Percentiles rank a stretch among this genome's conserved stretches.
Conservation (phyloP, 1,140 invertebrate genomes). For the Tetramorium simillimum region DNA sequence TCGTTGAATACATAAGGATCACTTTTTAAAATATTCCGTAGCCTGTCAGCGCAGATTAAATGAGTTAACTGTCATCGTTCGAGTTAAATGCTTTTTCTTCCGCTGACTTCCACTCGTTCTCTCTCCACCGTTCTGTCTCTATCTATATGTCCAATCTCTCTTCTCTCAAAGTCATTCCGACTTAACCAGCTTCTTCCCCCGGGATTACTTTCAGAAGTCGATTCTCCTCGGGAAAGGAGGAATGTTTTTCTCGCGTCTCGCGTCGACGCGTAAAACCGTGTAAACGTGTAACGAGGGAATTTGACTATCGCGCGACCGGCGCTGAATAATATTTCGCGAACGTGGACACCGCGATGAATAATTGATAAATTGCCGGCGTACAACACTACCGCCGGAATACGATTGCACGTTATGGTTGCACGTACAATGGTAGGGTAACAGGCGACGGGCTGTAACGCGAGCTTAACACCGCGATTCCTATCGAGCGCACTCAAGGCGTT, state of each 20-base stretch:
- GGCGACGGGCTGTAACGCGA: constrained; percentile 14
- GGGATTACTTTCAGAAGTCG: constrained; percentile 40
- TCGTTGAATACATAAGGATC: background rate
- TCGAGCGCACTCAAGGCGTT: constrained; percentile 12
- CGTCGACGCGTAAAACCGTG: constrained; percentile 26
- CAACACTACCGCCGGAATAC: background rate
- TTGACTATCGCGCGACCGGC: constrained; percentile 34
- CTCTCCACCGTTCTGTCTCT: background rate
- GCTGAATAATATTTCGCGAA: constrained; percentile 49
- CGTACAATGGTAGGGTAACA: constrained; percentile 13
- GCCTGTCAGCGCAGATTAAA: constrained; percentile 12
- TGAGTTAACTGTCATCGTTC: constrained; percentile 2
- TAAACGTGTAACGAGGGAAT: constrained; percentile 51
- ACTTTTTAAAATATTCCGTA: constrained; percentile 1
- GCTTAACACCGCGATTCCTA: constrained; percentile 33
- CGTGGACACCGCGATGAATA: constrained; percentile 34
- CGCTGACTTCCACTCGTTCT: background rate
- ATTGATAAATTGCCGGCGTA: constrained; percentile 47
- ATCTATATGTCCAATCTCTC: constrained; percentile 22
- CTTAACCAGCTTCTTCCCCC: constrained; percentile 27
- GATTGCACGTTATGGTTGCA: background rate
- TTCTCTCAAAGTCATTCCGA: constrained; percentile 38
- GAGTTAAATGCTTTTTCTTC: constrained; percentile 9
- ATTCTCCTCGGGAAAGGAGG: background rate
- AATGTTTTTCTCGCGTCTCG: background rate